Evolutionary conservation across 2,888 invertebrate genomes (phyloP).

Genomic region (Poecilobothrus nobilitatus): DNA sequence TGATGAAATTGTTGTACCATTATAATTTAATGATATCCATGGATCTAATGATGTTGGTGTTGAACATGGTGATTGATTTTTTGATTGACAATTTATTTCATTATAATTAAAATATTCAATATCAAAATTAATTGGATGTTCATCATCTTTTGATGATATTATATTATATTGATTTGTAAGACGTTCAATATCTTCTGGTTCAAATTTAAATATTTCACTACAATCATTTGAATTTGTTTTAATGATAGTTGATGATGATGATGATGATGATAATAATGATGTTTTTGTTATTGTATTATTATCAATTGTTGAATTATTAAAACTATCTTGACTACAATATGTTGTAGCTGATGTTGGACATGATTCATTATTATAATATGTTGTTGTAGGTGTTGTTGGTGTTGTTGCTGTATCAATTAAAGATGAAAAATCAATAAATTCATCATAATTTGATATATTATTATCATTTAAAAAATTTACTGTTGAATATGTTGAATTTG

Average conservation of each 20-base stretch:
- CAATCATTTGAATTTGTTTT: background rate
- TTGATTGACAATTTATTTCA: conserved; percentile 45
- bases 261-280: too few relatives aligned
- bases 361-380: background rate
- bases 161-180: conserved; percentile 29
- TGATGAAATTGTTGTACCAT: conserved; percentile 15
- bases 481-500: background rate
- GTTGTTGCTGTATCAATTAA: background rate
- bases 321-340: conserved; percentile 1
- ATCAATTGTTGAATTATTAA: background rate
- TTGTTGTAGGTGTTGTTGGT: background rate
- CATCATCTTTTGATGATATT: background rate
- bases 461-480: background rate
- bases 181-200: conserved; percentile 43
- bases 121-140: conserved; percentile 30
- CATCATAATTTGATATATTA: background rate
- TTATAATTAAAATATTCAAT: conserved; percentile 44
- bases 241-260: background rate
- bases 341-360: conserved; percentile 11
- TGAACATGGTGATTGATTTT: conserved; percentile 44
- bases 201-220: conserved; percentile 41
- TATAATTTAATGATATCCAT: conserved; percentile 35
- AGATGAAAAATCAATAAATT: conserved; percentile 11
- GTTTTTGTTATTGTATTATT: background rate
- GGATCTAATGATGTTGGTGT: conserved; percentile 41